These are phyloP conservation scores for Saccostrea glomerata DNA, from an alignment of 1,140 invertebrate genomes.

Conservation along the genomic window DNA sequence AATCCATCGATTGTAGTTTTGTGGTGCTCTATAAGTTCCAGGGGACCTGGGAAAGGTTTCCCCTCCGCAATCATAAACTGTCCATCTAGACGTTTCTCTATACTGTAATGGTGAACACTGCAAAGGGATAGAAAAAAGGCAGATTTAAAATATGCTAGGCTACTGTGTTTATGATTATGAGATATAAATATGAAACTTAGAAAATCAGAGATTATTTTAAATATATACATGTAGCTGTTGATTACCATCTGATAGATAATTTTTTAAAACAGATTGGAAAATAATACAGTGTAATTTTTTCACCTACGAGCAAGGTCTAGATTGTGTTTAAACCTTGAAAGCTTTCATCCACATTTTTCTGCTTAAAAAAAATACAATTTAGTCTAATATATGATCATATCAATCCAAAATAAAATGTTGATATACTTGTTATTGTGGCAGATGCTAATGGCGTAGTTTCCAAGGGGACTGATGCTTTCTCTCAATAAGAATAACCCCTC, in stretches of 20 bases:
- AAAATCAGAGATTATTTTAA: too few species aligned
- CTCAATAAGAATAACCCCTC: slow-evolving; percentile 80
- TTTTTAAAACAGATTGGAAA: too few species aligned
- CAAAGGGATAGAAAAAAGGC: slow-evolving; percentile 28
- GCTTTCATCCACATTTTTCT: too few species aligned
- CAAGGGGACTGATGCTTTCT: slow-evolving; percentile 76
- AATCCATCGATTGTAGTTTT: slow-evolving; percentile 72
- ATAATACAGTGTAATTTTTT: too few species aligned
- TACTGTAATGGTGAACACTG: slow-evolving; percentile 78
- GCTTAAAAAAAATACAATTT: too few species aligned
- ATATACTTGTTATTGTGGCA: slow-evolving; percentile 77
- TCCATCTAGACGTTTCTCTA: slow-evolving; percentile 77
- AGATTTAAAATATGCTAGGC: background rate
- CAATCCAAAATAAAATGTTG: slow-evolving; percentile 32
- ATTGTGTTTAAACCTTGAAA: too few species aligned
- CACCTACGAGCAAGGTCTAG: too few species aligned
- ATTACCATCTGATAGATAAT: too few species aligned
- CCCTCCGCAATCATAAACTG: slow-evolving; percentile 75
- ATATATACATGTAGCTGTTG: too few species aligned
- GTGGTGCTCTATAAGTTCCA: slow-evolving; percentile 77
- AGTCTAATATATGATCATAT: too few species aligned
- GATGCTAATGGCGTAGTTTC: slow-evolving; percentile 77
- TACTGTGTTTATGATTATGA: background rate
- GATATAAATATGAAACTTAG: too few species aligned
- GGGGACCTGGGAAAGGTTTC: slow-evolving; percentile 73